Percentiles rank a stretch among this genome's conserved stretches.
phyloP scores from a whole-genome alignment of 2,888 invertebrate genomes.

The Autographa pulchrina region DNA sequence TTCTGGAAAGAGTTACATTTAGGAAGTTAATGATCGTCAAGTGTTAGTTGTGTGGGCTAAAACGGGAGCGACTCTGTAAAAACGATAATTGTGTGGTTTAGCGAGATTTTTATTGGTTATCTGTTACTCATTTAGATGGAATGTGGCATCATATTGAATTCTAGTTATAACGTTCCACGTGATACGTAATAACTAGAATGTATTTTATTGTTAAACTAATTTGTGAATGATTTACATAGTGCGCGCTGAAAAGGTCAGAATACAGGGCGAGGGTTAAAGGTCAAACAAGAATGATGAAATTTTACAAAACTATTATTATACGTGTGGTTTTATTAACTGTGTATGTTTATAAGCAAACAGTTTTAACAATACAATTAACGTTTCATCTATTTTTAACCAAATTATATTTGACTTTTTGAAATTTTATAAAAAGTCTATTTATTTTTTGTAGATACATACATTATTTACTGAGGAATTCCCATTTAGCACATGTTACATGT shows the following conservation, averaged over 20 bases:
- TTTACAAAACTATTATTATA: neutral
- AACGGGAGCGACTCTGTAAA: slow-evolving; percentile 64
- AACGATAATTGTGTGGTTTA: slow-evolving; percentile 48
- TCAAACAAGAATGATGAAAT: neutral
- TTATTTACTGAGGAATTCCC: neutral
- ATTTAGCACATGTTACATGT: slow-evolving; percentile 9
- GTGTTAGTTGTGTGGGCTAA: slow-evolving; percentile 76
- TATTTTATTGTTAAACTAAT: neutral
- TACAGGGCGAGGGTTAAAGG: neutral
- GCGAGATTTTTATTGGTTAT: slow-evolving; percentile 36
- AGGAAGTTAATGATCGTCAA: slow-evolving; percentile 75
- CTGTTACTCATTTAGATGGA: slow-evolving; percentile 39
- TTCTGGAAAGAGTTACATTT: slow-evolving; percentile 71
- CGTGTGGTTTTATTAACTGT: neutral
- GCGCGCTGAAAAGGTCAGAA: neutral
- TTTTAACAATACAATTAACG: neutral
- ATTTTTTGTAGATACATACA: neutral
- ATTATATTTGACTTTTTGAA: neutral
- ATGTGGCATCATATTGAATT: slow-evolving; percentile 28
- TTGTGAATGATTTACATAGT: neutral
- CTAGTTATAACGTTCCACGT: too few species aligned
- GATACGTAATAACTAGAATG: neutral
- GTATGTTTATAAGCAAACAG: neutral
- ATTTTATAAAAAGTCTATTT: neutral
- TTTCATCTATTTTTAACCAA: too few species aligned